Evolutionary conservation across 1,140 invertebrate species (phyloP), one percentile per base, ranked within the genome.

Genomic region (Lepidurus apus): DNA sequence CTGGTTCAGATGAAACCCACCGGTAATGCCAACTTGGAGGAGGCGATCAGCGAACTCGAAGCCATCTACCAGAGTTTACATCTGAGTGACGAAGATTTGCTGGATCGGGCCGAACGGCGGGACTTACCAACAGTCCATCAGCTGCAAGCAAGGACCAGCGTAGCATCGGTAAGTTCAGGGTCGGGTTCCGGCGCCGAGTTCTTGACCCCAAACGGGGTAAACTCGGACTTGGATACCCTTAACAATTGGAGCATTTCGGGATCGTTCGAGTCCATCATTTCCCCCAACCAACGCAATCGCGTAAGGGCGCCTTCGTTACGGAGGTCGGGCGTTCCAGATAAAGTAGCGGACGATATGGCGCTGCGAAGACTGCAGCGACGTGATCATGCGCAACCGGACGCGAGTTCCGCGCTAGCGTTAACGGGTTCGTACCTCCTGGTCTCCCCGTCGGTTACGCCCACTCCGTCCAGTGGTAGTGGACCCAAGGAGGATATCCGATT

Each of bases 21-120:
- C 81, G 90, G 89, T 82, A 92, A 92, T 1, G 89, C 88, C 24
- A 95, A 94, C 85, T 87, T 95, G 42, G 93, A 95, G 83, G 93
- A 95, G 82, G 94, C 93, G 73, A 86, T 96, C 8, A 91, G 91
- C 81, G 95, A 96, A 85, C 84, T 97, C 43, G 95, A 97, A 86
- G 91, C 92, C 17, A 95, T 96, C 83, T 96, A 95, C 85, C 77
- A 80, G 42, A 81, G 80, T 47, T 74, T 81, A 24, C 47, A 75
- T 13, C 11, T 79, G 42, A 74, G 77, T 7, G 94, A 95, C 83
- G 92, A 94, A 81, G 93, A 94, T 84, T 85, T 93, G 21, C 82
- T 93, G 24, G 93, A 95, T 81, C 86, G 91, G 82, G 91, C 92
- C 5, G 91, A 95, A 83, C 87, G 91, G 43, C 85, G 92, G 74